Evolutionary conservation across 1,140 invertebrate genomes (phyloP), one percentile per base, ranked within the genome.

Genomic region (Neomicropteryx cornuta): DNA sequence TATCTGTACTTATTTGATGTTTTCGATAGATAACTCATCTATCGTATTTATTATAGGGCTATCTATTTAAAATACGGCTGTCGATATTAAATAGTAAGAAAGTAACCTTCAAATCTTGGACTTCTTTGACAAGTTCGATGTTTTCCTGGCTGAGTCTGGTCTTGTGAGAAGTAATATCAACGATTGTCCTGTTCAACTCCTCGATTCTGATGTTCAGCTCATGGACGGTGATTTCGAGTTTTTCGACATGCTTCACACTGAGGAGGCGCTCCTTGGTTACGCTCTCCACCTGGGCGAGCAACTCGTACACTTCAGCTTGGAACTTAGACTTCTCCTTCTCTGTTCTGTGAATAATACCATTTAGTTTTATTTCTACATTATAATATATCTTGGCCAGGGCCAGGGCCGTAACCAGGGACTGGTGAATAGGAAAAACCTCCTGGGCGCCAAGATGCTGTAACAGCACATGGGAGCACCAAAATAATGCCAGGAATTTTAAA

Each of bases 251-350:
- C 70, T 95, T 96, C 40, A 82, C 71, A 41, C 82, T 80, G 44
- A 83, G 71, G 45, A 90, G 58, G 69, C 87, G 90, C 55, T 97
- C 93, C 67, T 95, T 95, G 68, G 81, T 91, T 49, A 87, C 75
- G 50, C 75, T 80, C 66, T 97, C 93, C 51, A 95, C 77, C 73
- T 95, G 92, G 45, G 90, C 78, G 54, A 95, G 75, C 44, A 96
- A 75, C 68, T 97, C 92, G 70, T 93, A 95, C 20, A 96, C 85
- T 74, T 97, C 93, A 54, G 86, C 78, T 70, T 96, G 91, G 73
- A 95, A 91, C 72, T 94, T 94, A 51, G 81, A 71, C 70, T 94
- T 96, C 62, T 97, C 93, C 64, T 96, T 96, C 64, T 96, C 91
- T 58, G 85, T 72, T 65, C 91, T 96, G 70, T 21, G 60, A 72